Base-by-base conservation (phyloP, 2,888 invertebrate genomes). In the Philereme vetulata region DNA sequence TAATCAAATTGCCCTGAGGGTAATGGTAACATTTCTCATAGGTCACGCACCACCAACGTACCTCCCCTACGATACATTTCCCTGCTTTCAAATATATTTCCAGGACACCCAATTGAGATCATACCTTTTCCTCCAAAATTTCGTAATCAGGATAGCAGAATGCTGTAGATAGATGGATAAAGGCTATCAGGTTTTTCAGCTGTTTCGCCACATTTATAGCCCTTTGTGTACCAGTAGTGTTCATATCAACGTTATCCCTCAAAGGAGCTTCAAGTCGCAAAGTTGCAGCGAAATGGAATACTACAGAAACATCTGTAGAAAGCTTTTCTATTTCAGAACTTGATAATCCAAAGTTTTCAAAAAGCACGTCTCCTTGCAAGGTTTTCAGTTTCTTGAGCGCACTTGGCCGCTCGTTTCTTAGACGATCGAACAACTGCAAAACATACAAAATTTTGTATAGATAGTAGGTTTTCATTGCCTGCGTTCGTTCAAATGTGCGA, bases 201-300 rank as follows among this genome's bases (percentile, higher is more conserved):
- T 93, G 89, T 77, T 94, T 96, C 63, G 96, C 95, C 6, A 99
- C 87, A 42, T 96, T 94, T 44, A 99, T 83, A 9, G 97, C 92
- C 70, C 96, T 94, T 65, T 94, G 93, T 0, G 98, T 98, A 36
- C 98, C 98, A n/a, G 94, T 89, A 4, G 97, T 96, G 84, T 99
- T 99, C 96, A 98, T 96, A 66, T 96, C 94, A 5, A 98, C 94
- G 9, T 98, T 97, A 64, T 96, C 95, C 81, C 95, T 96, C 33
- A 99, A 90, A 40, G 95, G 96, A 4, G 98, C 98, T 82, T 99
- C 98, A 68, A 99, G 93, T 77, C 94, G 95, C 42, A 99, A 93
- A 0, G 98, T 98, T 4, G 99, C 99, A 0, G 98, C 99, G 79
- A 96, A 96, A 79, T 99, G 98, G 80, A 98, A 98, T 0, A 98